A percentile compares a stretch with the other conserved stretches of the same genome.
Evolutionary conservation across 2,113 vertebrate species (phyloP).

Genomic region (Aldabrachelys gigantea): DNA sequence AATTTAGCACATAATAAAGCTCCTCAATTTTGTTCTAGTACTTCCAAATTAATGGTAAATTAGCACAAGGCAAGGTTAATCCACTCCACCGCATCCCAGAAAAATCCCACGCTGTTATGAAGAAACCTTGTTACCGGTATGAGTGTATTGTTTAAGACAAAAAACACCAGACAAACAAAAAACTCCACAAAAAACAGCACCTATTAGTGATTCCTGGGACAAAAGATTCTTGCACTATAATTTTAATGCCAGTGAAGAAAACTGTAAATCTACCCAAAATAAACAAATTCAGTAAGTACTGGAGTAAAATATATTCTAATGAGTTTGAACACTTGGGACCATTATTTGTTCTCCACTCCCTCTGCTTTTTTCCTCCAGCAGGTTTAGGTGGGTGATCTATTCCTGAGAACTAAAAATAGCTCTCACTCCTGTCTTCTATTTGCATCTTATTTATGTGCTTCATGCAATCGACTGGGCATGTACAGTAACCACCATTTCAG

Average conservation of each 20-base stretch:
- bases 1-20: neutral
- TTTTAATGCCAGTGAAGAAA: neutral
- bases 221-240: neutral
- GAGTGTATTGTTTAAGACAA: neutral
- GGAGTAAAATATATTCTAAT: neutral
- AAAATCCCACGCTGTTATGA: neutral
- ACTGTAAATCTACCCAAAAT: neutral
- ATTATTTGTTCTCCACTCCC: neutral
- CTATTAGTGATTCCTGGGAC: neutral
- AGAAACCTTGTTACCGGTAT: neutral
- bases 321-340: neutral
- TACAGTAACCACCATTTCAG: neutral
- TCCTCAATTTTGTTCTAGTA: neutral
- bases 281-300: neutral
- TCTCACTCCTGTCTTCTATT: neutral
- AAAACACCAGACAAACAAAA: neutral
- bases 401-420: constrained; percentile 57
- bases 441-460: neutral
- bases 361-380: neutral
- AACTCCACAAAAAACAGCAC: neutral
- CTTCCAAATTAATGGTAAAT: neutral
- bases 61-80: neutral
- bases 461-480: neutral
- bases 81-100: neutral
- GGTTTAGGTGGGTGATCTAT: constrained; percentile 65